Base-by-base conservation (phyloP, 2,113 vertebrate genomes). In the Podarcis muralis region DNA sequence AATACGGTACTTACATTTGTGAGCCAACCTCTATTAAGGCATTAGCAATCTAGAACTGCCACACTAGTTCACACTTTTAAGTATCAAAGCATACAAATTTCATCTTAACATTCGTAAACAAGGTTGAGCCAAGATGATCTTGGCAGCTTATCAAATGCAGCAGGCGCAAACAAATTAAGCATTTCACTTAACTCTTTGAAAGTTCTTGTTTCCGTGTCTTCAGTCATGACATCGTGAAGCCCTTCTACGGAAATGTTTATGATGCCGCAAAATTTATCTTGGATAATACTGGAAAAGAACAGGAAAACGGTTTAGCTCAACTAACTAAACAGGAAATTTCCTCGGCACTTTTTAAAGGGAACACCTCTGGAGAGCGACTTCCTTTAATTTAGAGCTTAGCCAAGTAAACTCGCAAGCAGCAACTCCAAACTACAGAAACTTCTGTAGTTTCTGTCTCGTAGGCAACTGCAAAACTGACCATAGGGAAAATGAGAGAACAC, bases 261-360 rank as follows among this genome's bases (percentile, higher is more conserved):
- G 95, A 99, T 99, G 87, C 98, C 98, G 84, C 98, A 99, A 95
- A 99, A 99, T 96, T 99, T 99, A 95, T 99, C 99, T 94, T 99
- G 98, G 93, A 99, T 97, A 95, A 98, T 97, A 94, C 99, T 99
- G 95, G 80, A 93, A 96, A 87, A 95, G 87, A 95, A 95, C 69
- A 94, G 90, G 90, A 95, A 94, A 95, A 82, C 74, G 77, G 72
- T 40, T 93, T 92, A 88, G 85, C 27, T 92, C 71, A 81, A 92
- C 4, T 81, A 94, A 90, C 90, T 91, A 84, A 92, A 91, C 72
- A 92, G 85, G 83, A 90, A 90, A 93, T 89, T 68, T 89, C 71
- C 77, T 92, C 78, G 83, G 0, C 57, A 84, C 1, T 59, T 13
- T 13, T 25, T 13, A 8, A 77, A 3, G 85, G 32, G 20, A 22